Evolutionary conservation across 2,888 invertebrate genomes (phyloP).

Genomic region (Cancer borealis): DNA sequence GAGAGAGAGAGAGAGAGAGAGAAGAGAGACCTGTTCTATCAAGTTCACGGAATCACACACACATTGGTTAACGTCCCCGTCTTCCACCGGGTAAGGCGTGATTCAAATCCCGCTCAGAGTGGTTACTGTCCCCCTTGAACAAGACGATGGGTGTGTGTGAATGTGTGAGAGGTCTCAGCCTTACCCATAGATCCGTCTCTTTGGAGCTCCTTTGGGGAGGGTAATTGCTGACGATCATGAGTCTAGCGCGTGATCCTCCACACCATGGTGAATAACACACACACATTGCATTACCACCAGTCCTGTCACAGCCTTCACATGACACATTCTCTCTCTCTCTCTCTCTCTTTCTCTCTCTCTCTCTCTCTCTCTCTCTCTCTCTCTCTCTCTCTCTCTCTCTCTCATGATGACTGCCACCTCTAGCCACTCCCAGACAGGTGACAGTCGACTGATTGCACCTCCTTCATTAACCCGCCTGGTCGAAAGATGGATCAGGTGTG

Average conservation of each 20-base stretch:
- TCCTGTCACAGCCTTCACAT: background rate
- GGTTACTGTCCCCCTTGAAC: no score
- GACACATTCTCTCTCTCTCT: background rate
- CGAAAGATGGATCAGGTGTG: background rate
- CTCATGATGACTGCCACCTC: background rate
- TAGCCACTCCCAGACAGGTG: background rate
- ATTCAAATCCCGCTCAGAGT: no score
- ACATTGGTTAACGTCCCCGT: background rate
- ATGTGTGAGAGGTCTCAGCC: no score
- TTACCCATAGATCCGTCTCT: no score
- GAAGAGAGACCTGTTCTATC: background rate
- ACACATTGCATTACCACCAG: background rate
- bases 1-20: constrained; percentile 21
- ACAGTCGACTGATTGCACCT: background rate
- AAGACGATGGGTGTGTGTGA: no score
- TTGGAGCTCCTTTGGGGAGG: no score
- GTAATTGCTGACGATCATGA: no score
- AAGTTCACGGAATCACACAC: background rate
- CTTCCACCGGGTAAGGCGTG: no score
- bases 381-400: constrained; percentile 2
- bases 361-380: constrained; percentile 17
- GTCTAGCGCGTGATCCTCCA: no score
- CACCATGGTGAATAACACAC: background rate
- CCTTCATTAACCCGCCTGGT: background rate
- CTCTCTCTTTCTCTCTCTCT: constrained; percentile 20